phyloP scores from a whole-genome alignment of 2,113 vertebrate species.

The Pomatostomus ruficeps region DNA sequence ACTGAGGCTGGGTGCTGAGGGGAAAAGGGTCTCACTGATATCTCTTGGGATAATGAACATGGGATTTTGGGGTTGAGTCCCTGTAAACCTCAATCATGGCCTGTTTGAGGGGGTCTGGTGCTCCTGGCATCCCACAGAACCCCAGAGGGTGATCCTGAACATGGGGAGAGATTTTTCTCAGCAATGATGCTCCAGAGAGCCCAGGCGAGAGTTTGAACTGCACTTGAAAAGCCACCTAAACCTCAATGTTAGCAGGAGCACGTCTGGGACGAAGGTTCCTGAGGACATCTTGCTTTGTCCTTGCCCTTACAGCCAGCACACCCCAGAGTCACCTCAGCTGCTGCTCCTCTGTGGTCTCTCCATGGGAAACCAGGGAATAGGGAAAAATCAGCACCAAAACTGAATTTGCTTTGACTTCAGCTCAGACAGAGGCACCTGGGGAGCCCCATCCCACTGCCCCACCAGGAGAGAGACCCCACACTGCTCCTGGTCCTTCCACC shows the following conservation, averaged over 20 bases:
- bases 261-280: not conserved
- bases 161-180: not conserved
- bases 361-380: not conserved
- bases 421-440: not conserved
- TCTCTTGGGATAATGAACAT: not conserved
- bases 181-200: not conserved
- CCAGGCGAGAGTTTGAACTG: not conserved
- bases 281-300: not conserved
- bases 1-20: not conserved
- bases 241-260: not conserved
- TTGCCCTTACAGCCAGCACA: too few species aligned
- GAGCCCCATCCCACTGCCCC: not conserved
- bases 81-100: not conserved
- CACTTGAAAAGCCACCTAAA: not conserved
- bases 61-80: not conserved
- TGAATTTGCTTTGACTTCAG: not conserved
- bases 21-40: not conserved
- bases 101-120: not conserved
- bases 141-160: not conserved
- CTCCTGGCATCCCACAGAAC: not conserved
- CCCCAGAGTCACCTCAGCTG: rapidly evolving
- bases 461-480: not conserved
- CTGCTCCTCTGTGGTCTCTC: not conserved
- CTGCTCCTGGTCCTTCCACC: not conserved
- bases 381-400: not conserved